phyloP scores from a whole-genome alignment of 2,888 invertebrate species.

The Eumerus sabulonum region DNA sequence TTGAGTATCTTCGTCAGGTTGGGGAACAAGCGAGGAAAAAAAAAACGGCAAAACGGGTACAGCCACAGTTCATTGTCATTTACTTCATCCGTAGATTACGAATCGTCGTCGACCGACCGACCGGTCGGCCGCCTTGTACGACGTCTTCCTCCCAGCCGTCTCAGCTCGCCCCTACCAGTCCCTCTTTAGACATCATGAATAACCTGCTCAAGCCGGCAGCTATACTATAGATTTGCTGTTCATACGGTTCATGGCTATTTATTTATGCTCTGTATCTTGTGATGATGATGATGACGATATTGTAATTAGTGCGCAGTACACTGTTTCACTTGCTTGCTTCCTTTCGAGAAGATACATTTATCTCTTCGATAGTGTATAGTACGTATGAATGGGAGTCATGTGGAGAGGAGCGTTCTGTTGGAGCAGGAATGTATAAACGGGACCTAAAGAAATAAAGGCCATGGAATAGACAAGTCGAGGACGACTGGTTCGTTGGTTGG shows the following conservation, averaged over 20 bases:
- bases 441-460: neutral
- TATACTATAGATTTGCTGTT: slow-evolving; percentile 43
- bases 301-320: slow-evolving; percentile 50
- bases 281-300: slow-evolving; percentile 43
- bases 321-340: slow-evolving; percentile 42
- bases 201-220: slow-evolving; percentile 57
- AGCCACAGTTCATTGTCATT: slow-evolving; percentile 47
- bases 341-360: no score
- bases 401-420: no score
- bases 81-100: slow-evolving; percentile 21
- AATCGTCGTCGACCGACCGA: slow-evolving; percentile 20
- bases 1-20: slow-evolving; percentile 19
- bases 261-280: slow-evolving; percentile 33
- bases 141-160: neutral
- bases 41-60: no score
- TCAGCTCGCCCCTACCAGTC: neutral
- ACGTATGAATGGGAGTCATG: no score
- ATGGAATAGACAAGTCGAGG: neutral
- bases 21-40: slow-evolving; percentile 6
- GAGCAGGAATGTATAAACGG: no score
- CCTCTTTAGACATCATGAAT: slow-evolving; percentile 25
- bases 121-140: neutral
- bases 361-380: neutral
- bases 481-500: no score
- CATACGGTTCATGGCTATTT: slow-evolving; percentile 62